phyloP scores from a whole-genome alignment of 2,797 vertebrate genomes.

The Tokudaia tokunoshimensis region DNA sequence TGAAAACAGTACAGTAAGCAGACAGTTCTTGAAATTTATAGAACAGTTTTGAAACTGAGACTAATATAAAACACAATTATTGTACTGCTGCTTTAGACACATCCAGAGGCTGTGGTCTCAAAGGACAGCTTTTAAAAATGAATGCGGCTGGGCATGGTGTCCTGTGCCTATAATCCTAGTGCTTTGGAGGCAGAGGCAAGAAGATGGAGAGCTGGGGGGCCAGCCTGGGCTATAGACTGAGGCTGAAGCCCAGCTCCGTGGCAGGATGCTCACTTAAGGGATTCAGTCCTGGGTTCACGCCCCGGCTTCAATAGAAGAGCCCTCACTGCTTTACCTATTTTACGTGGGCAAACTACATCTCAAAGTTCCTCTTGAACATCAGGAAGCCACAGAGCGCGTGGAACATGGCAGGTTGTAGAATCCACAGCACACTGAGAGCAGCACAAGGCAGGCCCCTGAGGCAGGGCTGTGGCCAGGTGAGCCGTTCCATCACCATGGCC shows the following conservation, averaged over 20 bases:
- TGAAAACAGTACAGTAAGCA: conserved; percentile 46
- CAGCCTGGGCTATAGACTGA: neutral
- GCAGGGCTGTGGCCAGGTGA: neutral
- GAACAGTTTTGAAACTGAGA: conserved; percentile 59
- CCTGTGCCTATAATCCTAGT: neutral
- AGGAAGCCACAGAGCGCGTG: neutral
- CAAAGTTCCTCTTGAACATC: neutral
- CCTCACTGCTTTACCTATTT: neutral
- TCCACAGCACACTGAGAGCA: conserved; percentile 8
- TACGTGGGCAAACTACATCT: neutral
- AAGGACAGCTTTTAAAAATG: conserved; percentile 52
- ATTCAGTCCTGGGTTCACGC: neutral
- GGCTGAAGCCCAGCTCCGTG: neutral
- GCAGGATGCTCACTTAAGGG: neutral
- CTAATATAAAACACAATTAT: conserved; percentile 66
- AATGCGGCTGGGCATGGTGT: neutral
- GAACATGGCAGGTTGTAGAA: conserved; percentile 46
- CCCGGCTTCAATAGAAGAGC: neutral
- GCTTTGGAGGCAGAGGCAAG: neutral
- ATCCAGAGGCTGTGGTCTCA: conserved; percentile 40
- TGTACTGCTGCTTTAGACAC: conserved; percentile 36
- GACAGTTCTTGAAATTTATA: conserved; percentile 42
- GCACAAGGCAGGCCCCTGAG: neutral
- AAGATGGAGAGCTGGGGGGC: neutral
- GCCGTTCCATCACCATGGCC: neutral